phyloP scores from a whole-genome alignment of 2,888 invertebrate genomes.

The Nysson spinosus region DNA sequence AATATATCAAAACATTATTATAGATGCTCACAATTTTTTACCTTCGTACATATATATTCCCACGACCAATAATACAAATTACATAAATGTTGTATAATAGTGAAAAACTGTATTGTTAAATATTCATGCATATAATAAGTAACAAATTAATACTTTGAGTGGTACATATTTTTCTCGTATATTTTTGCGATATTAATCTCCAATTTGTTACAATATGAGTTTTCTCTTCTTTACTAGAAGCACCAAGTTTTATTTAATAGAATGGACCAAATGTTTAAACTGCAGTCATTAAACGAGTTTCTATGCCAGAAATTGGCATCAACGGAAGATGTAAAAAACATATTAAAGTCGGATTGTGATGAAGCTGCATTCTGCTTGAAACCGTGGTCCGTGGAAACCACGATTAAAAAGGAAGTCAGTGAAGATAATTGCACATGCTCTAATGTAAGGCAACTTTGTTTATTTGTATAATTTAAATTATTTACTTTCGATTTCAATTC shows the following conservation, averaged over 20 bases:
- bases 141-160: conserved; percentile 66
- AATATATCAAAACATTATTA: conserved; percentile 63
- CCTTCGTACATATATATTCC: conserved; percentile 13
- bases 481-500: background rate
- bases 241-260: conserved; percentile 1
- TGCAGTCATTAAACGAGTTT: conserved; percentile 57
- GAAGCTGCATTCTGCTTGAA: conserved; percentile 68
- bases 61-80: conserved; percentile 8
- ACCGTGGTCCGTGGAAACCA: conserved; percentile 66
- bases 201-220: conserved; percentile 8
- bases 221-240: conserved; percentile 39
- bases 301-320: conserved; percentile 50
- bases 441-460: conserved; percentile 62
- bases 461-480: background rate
- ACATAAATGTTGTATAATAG: conserved; percentile 4
- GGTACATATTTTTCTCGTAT: conserved; percentile 20
- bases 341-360: conserved; percentile 65
- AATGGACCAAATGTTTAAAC: conserved; percentile 40
- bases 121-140: background rate
- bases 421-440: conserved; percentile 64
- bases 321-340: conserved; percentile 64
- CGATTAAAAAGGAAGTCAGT: conserved; percentile 53
- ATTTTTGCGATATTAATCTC: background rate
- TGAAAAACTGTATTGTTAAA: background rate
- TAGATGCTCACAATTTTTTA: conserved; percentile 25